Evolutionary conservation across 92 coral and sea anemone genomes (phyloP), one percentile per base, ranked within the genome.

Genomic region (Muricea muricata): DNA sequence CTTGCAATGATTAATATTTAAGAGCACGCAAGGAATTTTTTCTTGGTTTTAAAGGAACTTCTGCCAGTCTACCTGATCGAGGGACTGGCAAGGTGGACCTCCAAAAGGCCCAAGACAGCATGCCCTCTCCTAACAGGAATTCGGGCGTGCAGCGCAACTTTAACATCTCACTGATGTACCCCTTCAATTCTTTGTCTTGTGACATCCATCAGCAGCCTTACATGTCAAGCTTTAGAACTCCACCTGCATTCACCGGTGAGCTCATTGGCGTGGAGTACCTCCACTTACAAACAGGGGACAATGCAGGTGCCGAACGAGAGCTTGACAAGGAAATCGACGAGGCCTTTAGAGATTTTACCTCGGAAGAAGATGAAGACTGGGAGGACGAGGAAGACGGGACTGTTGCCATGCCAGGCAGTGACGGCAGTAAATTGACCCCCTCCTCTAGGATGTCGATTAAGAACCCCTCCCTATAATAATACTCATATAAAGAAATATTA

Each of bases 21-120:
- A n/a, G n/a, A n/a, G n/a, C n/a, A n/a, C n/a, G n/a, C n/a, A n/a
- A n/a, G n/a, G n/a, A n/a, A n/a, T n/a, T n/a, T n/a, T n/a, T n/a
- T n/a, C n/a, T n/a, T n/a, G n/a, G n/a, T n/a, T n/a, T n/a, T n/a
- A n/a, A n/a, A n/a, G n/a, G n/a, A n/a, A n/a, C n/a, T n/a, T n/a
- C n/a, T n/a, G n/a, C 94, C 88, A 74, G 94, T 81, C 26, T 91
- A 72, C 58, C 81, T 91, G 28, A 78, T 87, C 0, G 89, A 87
- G 4, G 89, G 93, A 3, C 31, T 90, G 4, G 54, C 89, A 35
- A 58, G 80, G 17, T 87, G 89, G 93, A 90, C n/a, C 56, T 61
- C 0, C 65, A 58, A 15, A 73, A 82, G n/a, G 32, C 71, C 1
- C 9, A 42, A 32, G 84, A 45, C 23, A 48, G 50, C 0, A 24